These are phyloP conservation scores for Microctenopoma lineatum DNA, from an alignment of 2,797 vertebrate species.

Conservation along the genomic window DNA sequence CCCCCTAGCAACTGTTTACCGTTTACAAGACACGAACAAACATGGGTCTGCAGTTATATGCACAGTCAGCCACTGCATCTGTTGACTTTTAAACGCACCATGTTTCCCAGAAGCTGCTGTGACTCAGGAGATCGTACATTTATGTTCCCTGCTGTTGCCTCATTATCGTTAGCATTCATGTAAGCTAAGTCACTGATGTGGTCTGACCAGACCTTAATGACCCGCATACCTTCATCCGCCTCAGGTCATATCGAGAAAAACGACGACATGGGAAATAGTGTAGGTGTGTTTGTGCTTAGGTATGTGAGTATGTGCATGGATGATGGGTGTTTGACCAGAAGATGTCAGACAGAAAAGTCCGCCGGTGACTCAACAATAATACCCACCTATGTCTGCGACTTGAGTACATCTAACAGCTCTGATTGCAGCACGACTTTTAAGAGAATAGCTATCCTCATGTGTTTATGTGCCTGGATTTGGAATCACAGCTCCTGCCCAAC, in stretches of 20 bases:
- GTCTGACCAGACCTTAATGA: conserved; percentile 70
- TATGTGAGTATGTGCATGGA: conserved; percentile 38
- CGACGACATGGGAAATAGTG: conserved; percentile 36
- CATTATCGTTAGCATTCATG: conserved; percentile 74
- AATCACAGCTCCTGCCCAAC: conserved; percentile 47
- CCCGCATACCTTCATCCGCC: conserved; percentile 67
- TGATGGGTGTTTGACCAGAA: conserved; percentile 43
- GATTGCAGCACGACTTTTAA: conserved; percentile 50
- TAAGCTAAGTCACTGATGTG: conserved; percentile 75
- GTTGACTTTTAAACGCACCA: conserved; percentile 74
- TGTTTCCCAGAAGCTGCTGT: conserved; percentile 79
- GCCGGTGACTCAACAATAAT: conserved; percentile 55
- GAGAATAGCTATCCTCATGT: conserved; percentile 25
- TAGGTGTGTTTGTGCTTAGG: conserved; percentile 16
- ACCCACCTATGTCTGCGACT: conserved; percentile 26
- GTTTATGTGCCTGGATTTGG: conserved; percentile 47
- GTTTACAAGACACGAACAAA: conserved; percentile 72
- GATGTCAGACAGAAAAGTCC: conserved; percentile 43
- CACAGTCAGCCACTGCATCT: conserved; percentile 70
- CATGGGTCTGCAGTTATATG: conserved; percentile 58
- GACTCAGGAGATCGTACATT: conserved; percentile 72
- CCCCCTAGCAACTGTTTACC: conserved; percentile 73
- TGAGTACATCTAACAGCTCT: conserved; percentile 35
- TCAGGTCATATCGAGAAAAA: conserved; percentile 37
- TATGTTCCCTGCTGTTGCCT: conserved; percentile 69